Evolutionary conservation across 2,888 invertebrate species (phyloP), one percentile per base, ranked within the genome.

Genomic region (Phengaris alcon): DNA sequence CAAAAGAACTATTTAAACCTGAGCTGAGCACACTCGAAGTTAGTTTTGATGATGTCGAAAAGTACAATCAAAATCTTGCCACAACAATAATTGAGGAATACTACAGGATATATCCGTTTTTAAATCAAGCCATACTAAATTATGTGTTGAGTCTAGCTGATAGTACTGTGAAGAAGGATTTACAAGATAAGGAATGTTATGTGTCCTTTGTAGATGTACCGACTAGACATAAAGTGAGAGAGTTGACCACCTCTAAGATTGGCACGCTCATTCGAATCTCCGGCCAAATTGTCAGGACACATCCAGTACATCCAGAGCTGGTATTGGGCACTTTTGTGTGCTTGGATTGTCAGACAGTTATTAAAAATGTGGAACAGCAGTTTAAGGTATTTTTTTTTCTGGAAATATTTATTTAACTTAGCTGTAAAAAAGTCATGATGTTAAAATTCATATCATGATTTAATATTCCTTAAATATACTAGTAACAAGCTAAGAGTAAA

Each of bases 251-350:
- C 0, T 95, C 97, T 0, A 98, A 98, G 91, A 97, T 99, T 82
- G 99, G 99, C 0, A 97, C 98, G 0, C 93, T 99, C 69, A 96
- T 99, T 75, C 95, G 98, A 83, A 99, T 99, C 82, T 97, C 98
- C 9, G 99, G 98, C 1, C 98, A 98, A 93, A 98, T 99, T 70
- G 98, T 99, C 5, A 95, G 99, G 79, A 99, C 99, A 0, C 99
- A 99, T 93, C 99, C 99, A 0, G 99, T 99, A 0, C 99, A 99
- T 89, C 99, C 99, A 0, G 99, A 99, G 90, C 94, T 99, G 59
- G 96, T 99, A 8, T 91, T 94, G 6, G 97, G 97, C 13, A 98
- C 98, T 0, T 99, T 99, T 91, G 95, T 97, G 69, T 99, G 99
- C 86, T 94, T 98, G 64, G 99, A 99, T 85, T 99, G 99, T 86